Base-by-base conservation (phyloP, 2,888 invertebrate genomes). In the Tetheella fluctuosa region DNA sequence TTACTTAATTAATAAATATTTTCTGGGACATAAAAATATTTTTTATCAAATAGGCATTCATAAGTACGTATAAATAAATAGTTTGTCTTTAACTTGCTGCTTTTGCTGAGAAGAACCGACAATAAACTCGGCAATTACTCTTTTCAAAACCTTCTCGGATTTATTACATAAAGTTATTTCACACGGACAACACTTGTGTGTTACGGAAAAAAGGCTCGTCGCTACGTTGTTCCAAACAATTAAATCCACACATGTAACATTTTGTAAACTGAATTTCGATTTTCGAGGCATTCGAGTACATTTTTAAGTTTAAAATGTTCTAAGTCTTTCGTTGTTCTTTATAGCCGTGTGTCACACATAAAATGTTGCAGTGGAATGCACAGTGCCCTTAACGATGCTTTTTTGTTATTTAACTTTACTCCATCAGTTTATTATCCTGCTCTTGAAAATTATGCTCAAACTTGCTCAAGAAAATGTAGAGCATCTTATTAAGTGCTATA, bases 341-440 rank as follows among this genome's bases (percentile, higher is more conserved):
- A 69, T 60, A 48, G 30, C 62, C 17, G 68, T 77, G 61, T 71
- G 74, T 72, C 71, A 59, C 64, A 62, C 70, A 71, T 70, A 72
- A 73, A 77, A 69, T 68, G 71, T 66, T 63, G 63, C 59, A 65
- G 57, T 54, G 73, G 74, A 76, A 78, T 79, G 70, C 64, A 63
- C 62, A 48, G 17, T 62, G 69, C 62, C 65, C 61, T 66, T 79
- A 79, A 74, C 70, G 75, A 74, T 69, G 68, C 55, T 61, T 71
- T 79, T 80, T 78, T 73, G 65, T 70, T 77, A 63, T 73, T 65
- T 68, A 66, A 61, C 59, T 65, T 62, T 62, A 68, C 64, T 70
- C 13, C 34, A 34, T 74, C 34, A 7, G 23, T 57, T 57, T 57
- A 48, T 57, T 23, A 48, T 57, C 48, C 25, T 42, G 42, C 28